phyloP scores from a whole-genome alignment of 2,113 vertebrate genomes.

The Danionella cerebrum region DNA sequence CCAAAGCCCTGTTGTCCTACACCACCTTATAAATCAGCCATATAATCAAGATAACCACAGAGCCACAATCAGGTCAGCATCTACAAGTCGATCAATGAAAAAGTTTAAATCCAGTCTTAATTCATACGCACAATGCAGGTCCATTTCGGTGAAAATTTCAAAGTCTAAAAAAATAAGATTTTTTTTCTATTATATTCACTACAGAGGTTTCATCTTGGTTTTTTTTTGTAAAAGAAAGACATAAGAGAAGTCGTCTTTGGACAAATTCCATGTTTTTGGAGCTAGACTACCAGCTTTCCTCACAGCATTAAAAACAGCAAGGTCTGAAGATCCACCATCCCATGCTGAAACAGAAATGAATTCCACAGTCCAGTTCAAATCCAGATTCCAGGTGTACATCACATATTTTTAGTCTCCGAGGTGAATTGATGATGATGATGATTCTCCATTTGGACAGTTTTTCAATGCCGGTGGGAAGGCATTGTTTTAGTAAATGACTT shows the following conservation, averaged over 20 bases:
- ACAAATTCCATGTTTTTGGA: slow-evolving; percentile 60
- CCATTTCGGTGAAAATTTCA: slow-evolving; percentile 38
- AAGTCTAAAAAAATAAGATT: slow-evolving; percentile 61
- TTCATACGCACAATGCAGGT: slow-evolving; percentile 32
- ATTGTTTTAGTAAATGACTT: slow-evolving; percentile 88
- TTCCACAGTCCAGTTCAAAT: slow-evolving; percentile 25
- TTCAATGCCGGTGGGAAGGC: slow-evolving; percentile 17
- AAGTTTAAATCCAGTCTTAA: neutral
- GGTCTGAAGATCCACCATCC: slow-evolving; percentile 57
- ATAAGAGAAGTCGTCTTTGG: slow-evolving; percentile 61
- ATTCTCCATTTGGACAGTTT: slow-evolving; percentile 28
- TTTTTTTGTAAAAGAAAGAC: slow-evolving; percentile 30
- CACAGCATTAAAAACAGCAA: slow-evolving; percentile 56
- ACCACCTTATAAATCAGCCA: slow-evolving; percentile 23
- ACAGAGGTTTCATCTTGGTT: slow-evolving; percentile 67
- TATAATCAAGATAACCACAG: slow-evolving; percentile 62
- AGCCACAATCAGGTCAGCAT: neutral
- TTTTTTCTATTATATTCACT: slow-evolving; percentile 61
- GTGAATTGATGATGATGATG: neutral
- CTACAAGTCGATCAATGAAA: slow-evolving; percentile 11
- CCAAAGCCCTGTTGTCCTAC: slow-evolving; percentile 24
- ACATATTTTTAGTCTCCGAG: slow-evolving; percentile 49
- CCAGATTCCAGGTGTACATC: neutral
- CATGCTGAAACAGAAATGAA: slow-evolving; percentile 45
- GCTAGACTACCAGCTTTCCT: slow-evolving; percentile 60